Evolutionary conservation across 2,888 invertebrate genomes (phyloP).

Genomic region (Theretra japonica): DNA sequence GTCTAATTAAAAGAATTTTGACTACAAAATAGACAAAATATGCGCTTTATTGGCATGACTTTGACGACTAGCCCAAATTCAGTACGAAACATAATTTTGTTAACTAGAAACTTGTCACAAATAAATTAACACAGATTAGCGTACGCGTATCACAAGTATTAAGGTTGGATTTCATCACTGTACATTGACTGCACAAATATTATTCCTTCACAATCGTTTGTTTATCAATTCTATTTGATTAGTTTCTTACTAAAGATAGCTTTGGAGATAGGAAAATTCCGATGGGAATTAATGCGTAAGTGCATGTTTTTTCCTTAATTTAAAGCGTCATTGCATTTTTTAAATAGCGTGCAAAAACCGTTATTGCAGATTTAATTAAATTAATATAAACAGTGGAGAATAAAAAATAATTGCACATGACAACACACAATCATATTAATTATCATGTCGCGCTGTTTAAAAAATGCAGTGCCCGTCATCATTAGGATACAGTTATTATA

Average conservation of each 20-base stretch:
- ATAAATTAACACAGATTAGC: neutral
- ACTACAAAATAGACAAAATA: too few relatives aligned
- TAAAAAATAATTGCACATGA: neutral
- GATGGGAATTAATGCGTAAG: neutral
- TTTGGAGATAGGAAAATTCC: conserved; percentile 24
- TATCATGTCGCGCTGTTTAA: neutral
- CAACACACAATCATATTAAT: neutral
- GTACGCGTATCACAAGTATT: neutral
- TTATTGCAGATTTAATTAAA: neutral
- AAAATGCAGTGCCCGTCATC: neutral
- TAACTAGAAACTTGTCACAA: neutral
- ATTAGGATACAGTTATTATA: neutral
- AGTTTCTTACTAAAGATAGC: neutral
- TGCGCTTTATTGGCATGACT: too few relatives aligned
- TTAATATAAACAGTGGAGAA: neutral
- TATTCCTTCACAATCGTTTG: neutral
- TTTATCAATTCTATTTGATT: neutral
- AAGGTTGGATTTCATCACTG: neutral
- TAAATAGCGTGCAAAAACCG: neutral
- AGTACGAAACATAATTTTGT: neutral
- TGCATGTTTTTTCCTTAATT: conserved; percentile 12
- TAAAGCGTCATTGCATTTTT: neutral
- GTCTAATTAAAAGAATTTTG: too few relatives aligned
- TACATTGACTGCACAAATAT: neutral
- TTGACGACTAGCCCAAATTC: neutral